Conservation (phyloP, 2,113 vertebrate species). For the Epinephelus moara region DNA sequence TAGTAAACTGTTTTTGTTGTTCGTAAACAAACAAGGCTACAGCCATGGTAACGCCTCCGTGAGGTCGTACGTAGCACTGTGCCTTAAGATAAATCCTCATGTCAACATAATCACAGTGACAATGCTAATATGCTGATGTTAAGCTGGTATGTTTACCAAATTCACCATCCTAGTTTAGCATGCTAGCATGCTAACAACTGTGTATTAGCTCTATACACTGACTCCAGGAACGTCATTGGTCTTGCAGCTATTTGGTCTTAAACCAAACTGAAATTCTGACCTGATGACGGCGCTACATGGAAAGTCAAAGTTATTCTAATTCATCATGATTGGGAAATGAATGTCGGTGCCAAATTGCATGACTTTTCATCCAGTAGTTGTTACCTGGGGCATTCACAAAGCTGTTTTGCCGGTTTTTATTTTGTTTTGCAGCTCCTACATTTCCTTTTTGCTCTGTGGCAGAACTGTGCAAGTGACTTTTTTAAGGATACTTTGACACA, state of each 20-base stretch:
- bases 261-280: not conserved
- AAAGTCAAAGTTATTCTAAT: not conserved
- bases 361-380: not conserved
- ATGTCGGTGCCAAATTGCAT: not conserved
- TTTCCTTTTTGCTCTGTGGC: not conserved
- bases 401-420: no score
- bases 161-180: not conserved
- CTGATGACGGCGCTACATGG: not conserved
- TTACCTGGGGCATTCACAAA: not conserved
- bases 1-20: not conserved
- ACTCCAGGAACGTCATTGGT: not conserved
- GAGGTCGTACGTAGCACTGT: not conserved
- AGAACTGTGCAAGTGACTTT: not conserved
- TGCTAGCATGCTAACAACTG: not conserved
- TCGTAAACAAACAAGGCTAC: not conserved
- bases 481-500: not conserved
- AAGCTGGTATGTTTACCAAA: not conserved
- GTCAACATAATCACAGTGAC: not conserved
- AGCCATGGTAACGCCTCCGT: not conserved
- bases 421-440: no score
- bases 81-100: not conserved
- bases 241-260: no score
- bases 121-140: not conserved
- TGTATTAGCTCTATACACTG: not conserved
- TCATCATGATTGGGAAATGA: not conserved